Conservation (phyloP, 2,797 vertebrate genomes). For the Gastrophryne carolinensis region DNA sequence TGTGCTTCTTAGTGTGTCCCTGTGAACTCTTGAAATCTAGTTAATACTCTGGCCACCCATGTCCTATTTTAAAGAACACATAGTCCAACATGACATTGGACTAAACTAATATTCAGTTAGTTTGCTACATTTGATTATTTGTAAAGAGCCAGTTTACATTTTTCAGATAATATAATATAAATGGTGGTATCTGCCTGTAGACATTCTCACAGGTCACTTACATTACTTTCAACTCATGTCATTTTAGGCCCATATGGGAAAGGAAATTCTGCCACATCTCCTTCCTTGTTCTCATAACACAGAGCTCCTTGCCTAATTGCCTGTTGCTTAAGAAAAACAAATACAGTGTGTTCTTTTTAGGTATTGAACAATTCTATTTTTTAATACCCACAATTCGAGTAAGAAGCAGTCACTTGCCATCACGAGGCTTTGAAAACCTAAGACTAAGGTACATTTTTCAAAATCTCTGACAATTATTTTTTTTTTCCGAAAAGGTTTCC, state of each 20-base stretch:
- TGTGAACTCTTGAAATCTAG: too few species aligned
- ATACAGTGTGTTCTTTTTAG: background rate
- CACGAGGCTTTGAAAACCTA: too few species aligned
- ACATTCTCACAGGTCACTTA: background rate
- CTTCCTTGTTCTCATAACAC: background rate
- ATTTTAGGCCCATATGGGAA: background rate
- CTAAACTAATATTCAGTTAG: too few species aligned
- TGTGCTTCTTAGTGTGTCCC: too few species aligned
- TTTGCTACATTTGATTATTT: too few species aligned
- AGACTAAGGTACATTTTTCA: too few species aligned
- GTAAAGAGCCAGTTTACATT: background rate
- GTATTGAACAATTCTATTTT: background rate
- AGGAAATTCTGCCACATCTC: background rate
- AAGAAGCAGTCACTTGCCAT: background rate
- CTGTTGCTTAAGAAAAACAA: slow-evolving; percentile 1
- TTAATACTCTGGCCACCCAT: too few species aligned
- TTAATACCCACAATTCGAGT: background rate
- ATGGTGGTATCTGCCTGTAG: background rate
- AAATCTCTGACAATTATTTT: too few species aligned
- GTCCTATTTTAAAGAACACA: too few species aligned
- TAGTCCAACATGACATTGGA: too few species aligned
- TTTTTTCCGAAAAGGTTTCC: too few species aligned
- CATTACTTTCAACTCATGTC: background rate
- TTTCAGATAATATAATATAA: background rate
- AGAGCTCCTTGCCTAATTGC: slow-evolving; percentile 6